A percentile compares a stretch with the other conserved stretches of the same genome.
phyloP scores from a whole-genome alignment of 2,797 vertebrate genomes.

The Catharus ustulatus region DNA sequence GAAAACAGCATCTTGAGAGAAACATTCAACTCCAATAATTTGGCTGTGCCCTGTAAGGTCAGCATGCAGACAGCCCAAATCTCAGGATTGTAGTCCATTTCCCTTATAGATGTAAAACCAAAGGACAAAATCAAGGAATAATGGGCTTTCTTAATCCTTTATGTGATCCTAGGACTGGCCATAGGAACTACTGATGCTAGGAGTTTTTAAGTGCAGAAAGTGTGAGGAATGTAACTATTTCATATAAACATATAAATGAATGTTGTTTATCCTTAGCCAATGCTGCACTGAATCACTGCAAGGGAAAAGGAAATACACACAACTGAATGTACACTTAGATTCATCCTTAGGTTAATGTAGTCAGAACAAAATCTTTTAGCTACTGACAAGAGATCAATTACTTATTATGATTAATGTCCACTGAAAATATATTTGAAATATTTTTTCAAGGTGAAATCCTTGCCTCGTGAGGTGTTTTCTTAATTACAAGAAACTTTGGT shows the following conservation, averaged over 20 bases:
- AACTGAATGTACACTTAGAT: neutral
- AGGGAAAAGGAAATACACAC: neutral
- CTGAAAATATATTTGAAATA: neutral
- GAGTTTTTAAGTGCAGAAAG: neutral
- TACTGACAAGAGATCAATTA: neutral
- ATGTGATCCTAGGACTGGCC: neutral
- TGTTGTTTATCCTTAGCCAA: neutral
- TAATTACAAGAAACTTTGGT: neutral
- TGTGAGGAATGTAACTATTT: neutral
- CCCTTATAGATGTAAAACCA: neutral
- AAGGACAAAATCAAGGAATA: neutral
- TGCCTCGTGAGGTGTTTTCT: neutral
- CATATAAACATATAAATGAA: neutral
- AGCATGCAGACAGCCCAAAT: neutral
- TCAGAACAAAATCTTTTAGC: neutral
- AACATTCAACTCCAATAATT: conserved; percentile 2
- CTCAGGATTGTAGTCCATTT: neutral
- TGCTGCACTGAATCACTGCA: neutral
- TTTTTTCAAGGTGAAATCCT: neutral
- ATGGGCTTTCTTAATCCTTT: neutral
- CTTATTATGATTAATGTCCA: neutral
- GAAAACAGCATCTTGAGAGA: neutral
- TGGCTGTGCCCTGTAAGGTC: neutral
- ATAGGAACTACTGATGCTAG: neutral
- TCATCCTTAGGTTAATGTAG: neutral